phyloP scores from a whole-genome alignment of 2,888 invertebrate species.

The Drosophila niveifrons region DNA sequence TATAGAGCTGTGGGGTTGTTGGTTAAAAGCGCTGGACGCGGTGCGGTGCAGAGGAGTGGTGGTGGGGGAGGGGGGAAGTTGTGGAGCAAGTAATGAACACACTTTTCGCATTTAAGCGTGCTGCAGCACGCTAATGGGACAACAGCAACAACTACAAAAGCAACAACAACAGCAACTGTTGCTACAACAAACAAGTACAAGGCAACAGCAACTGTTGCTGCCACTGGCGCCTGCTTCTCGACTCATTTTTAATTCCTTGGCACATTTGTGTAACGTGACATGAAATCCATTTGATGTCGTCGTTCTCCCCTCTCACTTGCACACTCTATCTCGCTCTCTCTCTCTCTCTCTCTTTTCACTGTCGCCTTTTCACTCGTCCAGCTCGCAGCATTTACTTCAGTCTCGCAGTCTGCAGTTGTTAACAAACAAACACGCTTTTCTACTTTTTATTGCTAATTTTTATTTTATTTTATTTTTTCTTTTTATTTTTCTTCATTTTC shows the following conservation, averaged over 20 bases:
- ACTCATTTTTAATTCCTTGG: constrained; percentile 80
- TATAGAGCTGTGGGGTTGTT: constrained; percentile 2
- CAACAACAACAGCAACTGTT: constrained; percentile 38
- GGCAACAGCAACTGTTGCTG: constrained; percentile 70
- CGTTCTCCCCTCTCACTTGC: constrained; percentile 26
- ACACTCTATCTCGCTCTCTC: neutral
- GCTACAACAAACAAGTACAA: constrained; percentile 52
- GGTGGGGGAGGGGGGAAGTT: neutral
- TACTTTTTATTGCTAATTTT: constrained; percentile 82
- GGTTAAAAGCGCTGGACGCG: no score
- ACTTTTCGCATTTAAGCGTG: constrained; percentile 79
- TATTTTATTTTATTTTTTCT: constrained; percentile 60
- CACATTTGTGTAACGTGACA: constrained; percentile 81
- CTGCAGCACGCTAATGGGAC: constrained; percentile 79
- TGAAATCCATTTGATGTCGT: constrained; percentile 79
- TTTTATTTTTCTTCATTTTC: constrained; percentile 21
- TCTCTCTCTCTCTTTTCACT: constrained; percentile 1
- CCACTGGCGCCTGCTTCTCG: constrained; percentile 64
- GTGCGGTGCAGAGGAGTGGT: neutral
- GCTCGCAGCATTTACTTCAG: constrained; percentile 21
- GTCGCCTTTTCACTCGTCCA: constrained; percentile 10
- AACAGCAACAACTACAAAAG: constrained; percentile 49
- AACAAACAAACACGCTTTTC: constrained; percentile 81
- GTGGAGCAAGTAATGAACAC: constrained; percentile 74
- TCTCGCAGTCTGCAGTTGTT: constrained; percentile 68